These are phyloP conservation scores for Cephus runcator DNA, from an alignment of 2,888 invertebrate species.

Conservation along the genomic window DNA sequence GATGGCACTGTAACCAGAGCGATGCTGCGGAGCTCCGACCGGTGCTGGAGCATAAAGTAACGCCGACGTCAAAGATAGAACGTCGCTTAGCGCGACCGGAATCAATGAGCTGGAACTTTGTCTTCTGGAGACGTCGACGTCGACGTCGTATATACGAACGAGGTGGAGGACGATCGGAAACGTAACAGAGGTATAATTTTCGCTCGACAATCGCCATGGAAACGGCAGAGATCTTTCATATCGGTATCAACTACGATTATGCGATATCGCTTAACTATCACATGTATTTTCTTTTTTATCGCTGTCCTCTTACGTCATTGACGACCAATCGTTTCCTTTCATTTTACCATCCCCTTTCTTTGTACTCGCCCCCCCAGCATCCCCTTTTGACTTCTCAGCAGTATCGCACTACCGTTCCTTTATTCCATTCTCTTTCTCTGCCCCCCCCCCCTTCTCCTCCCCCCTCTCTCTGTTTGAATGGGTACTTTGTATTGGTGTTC, in stretches of 20 bases:
- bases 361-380: background rate
- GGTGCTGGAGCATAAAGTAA: conserved; percentile 39
- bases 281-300: background rate
- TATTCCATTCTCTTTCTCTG: background rate
- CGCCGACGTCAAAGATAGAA: conserved; percentile 45
- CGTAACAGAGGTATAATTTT: background rate
- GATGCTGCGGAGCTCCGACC: conserved; percentile 22
- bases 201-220: background rate
- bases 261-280: background rate
- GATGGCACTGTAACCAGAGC: background rate
- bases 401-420: background rate
- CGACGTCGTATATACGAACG: background rate
- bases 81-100: conserved; percentile 49
- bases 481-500: background rate
- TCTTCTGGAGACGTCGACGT: background rate
- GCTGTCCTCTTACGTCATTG: background rate
- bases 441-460: background rate
- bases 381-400: background rate
- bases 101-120: conserved; percentile 52
- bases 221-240: background rate
- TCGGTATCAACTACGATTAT: background rate
- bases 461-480: conserved; percentile 1
- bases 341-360: background rate
- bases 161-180: background rate
- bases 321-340: background rate